Conservation (phyloP, 23 tunicate genomes). For the Trididemnum miniatum region DNA sequence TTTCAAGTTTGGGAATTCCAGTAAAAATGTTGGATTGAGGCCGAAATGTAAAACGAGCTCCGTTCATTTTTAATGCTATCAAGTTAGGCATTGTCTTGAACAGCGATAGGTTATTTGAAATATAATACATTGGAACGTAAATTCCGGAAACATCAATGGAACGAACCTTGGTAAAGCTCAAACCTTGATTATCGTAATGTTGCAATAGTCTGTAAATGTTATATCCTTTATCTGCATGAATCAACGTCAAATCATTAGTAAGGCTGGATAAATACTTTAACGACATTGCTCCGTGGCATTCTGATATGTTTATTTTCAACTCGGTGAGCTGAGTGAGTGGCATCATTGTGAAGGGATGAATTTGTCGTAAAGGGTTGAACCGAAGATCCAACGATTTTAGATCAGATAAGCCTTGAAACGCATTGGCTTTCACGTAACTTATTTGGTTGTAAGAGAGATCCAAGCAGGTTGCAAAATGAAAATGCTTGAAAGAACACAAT, state of each 20-base stretch:
- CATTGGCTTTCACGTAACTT: background rate
- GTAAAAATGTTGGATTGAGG: conserved; percentile 16
- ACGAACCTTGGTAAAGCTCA: background rate
- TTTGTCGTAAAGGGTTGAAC: conserved; percentile 28
- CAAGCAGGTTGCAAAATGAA: background rate
- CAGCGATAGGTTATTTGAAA: conserved; percentile 2
- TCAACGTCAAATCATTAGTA: background rate
- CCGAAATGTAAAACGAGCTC: background rate
- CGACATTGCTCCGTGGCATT: background rate
- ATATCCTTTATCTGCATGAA: background rate
- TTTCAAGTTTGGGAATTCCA: conserved; percentile 4
- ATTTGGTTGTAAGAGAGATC: conserved; percentile 29
- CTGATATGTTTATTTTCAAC: background rate
- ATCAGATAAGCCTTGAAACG: background rate
- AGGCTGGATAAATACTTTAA: background rate
- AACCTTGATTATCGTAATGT: background rate
- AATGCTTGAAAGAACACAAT: background rate
- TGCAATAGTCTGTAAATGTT: background rate
- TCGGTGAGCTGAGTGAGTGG: background rate
- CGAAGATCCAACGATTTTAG: background rate
- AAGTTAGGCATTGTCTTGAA: conserved; percentile 24
- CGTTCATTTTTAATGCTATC: background rate
- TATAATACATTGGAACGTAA: background rate
- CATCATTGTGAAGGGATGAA: background rate
- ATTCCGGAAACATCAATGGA: conserved; percentile 21